These are phyloP conservation scores for Aulostomus chinensis DNA, from an alignment of 2,797 vertebrate species.

Conservation along the genomic window DNA sequence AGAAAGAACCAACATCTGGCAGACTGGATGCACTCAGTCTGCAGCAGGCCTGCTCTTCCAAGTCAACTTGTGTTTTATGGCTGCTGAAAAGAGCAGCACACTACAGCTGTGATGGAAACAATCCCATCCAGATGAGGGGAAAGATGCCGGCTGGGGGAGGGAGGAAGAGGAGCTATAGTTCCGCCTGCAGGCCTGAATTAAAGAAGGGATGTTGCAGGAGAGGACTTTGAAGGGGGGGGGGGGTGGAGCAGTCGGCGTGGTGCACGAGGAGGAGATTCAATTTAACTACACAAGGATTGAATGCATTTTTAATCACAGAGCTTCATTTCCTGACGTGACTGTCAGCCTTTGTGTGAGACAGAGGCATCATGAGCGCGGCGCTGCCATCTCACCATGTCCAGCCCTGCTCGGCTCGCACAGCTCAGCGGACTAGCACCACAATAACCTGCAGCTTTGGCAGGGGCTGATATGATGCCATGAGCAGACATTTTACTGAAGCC, in stretches of 20 bases:
- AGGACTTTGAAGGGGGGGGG: neutral
- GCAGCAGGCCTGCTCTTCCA: slow-evolving; percentile 22
- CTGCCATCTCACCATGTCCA: slow-evolving; percentile 7
- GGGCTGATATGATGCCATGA: slow-evolving; percentile 34
- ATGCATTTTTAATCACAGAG: slow-evolving; percentile 75
- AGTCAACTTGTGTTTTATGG: slow-evolving; percentile 32
- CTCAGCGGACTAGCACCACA: slow-evolving; percentile 36
- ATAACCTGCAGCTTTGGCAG: slow-evolving; percentile 45
- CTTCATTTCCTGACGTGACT: slow-evolving; percentile 63
- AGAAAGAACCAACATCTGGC: too few species aligned
- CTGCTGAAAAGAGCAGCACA: slow-evolving; percentile 36
- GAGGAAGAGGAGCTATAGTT: slow-evolving; percentile 26
- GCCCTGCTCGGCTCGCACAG: slow-evolving; percentile 20
- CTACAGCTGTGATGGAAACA: slow-evolving; percentile 61
- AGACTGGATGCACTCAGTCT: slow-evolving; percentile 13
- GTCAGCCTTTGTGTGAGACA: slow-evolving; percentile 58
- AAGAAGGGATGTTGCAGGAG: slow-evolving; percentile 16
- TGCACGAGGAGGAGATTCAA: slow-evolving; percentile 66
- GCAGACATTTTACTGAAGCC: slow-evolving; percentile 34
- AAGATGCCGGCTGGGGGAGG: slow-evolving; percentile 14
- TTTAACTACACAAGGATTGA: slow-evolving; percentile 67
- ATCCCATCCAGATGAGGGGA: slow-evolving; percentile 52
- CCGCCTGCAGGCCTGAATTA: slow-evolving; percentile 41
- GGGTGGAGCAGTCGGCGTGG: slow-evolving; percentile 14
- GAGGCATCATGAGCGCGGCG: slow-evolving; percentile 35